Percentiles rank a stretch among this genome's conserved stretches.
phyloP scores from a whole-genome alignment of 1,140 invertebrate genomes.

The Bradysia coprophila region DNA sequence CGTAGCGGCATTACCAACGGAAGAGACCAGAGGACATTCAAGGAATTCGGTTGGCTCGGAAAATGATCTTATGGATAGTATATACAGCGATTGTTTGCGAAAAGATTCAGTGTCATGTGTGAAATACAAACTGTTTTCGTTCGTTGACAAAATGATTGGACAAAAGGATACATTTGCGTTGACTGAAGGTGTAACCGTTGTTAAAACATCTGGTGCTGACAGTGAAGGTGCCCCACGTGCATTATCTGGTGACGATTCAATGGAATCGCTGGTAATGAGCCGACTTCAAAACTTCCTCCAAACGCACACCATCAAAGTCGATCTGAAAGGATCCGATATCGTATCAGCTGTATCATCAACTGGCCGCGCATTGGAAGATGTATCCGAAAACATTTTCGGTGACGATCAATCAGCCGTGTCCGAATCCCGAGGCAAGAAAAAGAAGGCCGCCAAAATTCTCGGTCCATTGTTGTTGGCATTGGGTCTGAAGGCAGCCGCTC shows the following conservation, averaged over 20 bases:
- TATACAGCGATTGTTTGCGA: slow-evolving; percentile 53
- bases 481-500: slow-evolving; percentile 55
- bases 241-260: slow-evolving; percentile 35
- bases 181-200: slow-evolving; percentile 60
- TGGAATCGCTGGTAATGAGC: slow-evolving; percentile 43
- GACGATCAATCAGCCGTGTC: slow-evolving; percentile 31
- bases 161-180: slow-evolving; percentile 57
- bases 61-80: slow-evolving; percentile 54
- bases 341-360: slow-evolving; percentile 54
- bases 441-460: slow-evolving; percentile 60
- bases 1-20: slow-evolving; percentile 39
- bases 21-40: slow-evolving; percentile 32
- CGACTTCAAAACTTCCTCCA: slow-evolving; percentile 53
- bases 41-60: slow-evolving; percentile 40
- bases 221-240: slow-evolving; percentile 51
- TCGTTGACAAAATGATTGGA: slow-evolving; percentile 59
- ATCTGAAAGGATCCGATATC: slow-evolving; percentile 67
- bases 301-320: slow-evolving; percentile 62
- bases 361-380: slow-evolving; percentile 56
- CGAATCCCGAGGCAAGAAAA: slow-evolving; percentile 57
- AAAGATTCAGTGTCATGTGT: slow-evolving; percentile 65
- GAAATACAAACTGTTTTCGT: slow-evolving; percentile 67
- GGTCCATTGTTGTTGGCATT: slow-evolving; percentile 52
- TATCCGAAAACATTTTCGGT: slow-evolving; percentile 38
- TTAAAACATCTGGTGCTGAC: slow-evolving; percentile 41